Evolutionary conservation across 2,797 vertebrate genomes (phyloP), one percentile per base, ranked within the genome.

Genomic region (Adelosebastes latens): DNA sequence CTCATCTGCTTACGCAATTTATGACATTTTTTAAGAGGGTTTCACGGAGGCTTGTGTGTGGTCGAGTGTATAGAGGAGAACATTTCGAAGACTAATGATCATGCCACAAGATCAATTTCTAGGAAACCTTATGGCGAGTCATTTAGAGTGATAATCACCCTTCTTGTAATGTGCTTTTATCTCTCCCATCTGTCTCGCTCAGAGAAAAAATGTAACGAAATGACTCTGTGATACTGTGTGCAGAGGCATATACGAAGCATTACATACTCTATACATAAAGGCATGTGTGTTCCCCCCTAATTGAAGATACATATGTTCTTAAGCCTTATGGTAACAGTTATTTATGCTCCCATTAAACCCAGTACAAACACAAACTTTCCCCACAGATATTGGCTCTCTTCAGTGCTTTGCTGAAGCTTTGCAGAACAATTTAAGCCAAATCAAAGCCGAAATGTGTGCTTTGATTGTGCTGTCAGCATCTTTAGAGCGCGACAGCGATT

Each of bases 61-160:
- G 90, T 92, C 64, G 82, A 90, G 85, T 93, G 90, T 78, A 82
- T 63, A 32, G 86, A 89, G 66, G 70, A 81, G 87, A 87, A 83
- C 84, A 86, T 92, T 94, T 90, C 59, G 89, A 92, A 89, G 91
- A 93, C 91, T 92, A 94, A 95, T 91, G 91, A 89, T 87, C 65
- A 56, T 59, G 77, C 87, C 88, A 87, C 77, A 79, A 89, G 92
- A 96, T 95, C 94, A 92, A 94, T 96, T 95, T 89, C 87, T 76
- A 42, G 78, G 81, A 86, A 92, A 88, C 84, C 89, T 84, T 80
- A 88, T 90, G 92, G 91, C 88, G 68, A 76, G 92, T 91, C 89
- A 80, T 90, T 92, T 87, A 87, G 79, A 82, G 81, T 72, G 79
- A 88, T 93, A 87, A 93, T 93, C 84, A 79, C 80, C 90, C 74